Evolutionary conservation across 2,113 vertebrate genomes (phyloP), one percentile per base, ranked within the genome.

Genomic region (Rhinogobius similis): DNA sequence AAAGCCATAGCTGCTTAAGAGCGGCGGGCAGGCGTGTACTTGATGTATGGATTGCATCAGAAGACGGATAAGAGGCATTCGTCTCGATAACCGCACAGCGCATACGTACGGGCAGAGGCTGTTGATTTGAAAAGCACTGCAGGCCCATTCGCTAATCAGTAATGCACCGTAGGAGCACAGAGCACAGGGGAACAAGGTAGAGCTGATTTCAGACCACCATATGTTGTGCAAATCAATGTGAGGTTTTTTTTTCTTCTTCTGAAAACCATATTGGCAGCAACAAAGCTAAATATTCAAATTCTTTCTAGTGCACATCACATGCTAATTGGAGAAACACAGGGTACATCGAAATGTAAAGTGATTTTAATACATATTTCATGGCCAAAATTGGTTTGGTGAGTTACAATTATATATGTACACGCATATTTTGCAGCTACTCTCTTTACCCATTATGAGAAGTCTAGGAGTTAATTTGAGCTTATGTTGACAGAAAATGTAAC

Each of bases 21-120:
- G 67, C 63, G 21, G 11, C n/a, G 29, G 10, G 88, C 76, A 81
- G 70, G 46, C 27, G 77, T 86, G 84, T 69, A 56, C 75, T 48
- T 68, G 62, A 46, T 64, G 72, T 66, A 64, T 70, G 12, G 67
- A 65, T 83, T 48, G 64, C 62, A 53, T 77, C 65, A 70, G 23
- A 78, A 58, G 71, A 86, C 41, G 43, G 50, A 80, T 72, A 76
- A 44, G 71, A 21, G 41, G 71, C 58, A 75, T 62, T 48, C 7
- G 0, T 69, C 46, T 82, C 55, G 69, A 39, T 70, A 43, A 75
- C 12, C 55, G 26, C 26, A 8, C 58, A 53, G 32, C 10, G 39
- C 20, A 7, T 9, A 13, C 18, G 24, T 24, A n/a, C 0, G 58
- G 43, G 26, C 50, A 50, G 23, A 62, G 64, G 43, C 36, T 10